Percentiles rank a stretch among this genome's conserved stretches.
Evolutionary conservation across 2,113 vertebrate species (phyloP).

Genomic region (Leptobrachium leishanense): DNA sequence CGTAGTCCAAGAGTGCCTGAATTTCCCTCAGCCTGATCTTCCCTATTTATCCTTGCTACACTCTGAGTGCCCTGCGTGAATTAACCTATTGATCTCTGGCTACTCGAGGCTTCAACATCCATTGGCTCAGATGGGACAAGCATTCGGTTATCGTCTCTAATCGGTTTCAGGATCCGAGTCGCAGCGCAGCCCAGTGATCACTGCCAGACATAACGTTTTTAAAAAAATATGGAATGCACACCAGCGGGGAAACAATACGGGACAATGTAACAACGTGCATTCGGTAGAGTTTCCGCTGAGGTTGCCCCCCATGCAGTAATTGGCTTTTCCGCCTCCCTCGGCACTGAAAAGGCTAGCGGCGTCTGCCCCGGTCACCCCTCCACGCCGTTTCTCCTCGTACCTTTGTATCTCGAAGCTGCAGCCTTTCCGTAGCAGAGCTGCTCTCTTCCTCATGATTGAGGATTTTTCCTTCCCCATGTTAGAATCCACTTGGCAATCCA

Average conservation of each 20-base stretch:
- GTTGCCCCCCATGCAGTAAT: background rate
- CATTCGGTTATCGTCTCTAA: background rate
- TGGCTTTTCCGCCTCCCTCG: background rate
- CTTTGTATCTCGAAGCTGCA: conserved; percentile 83
- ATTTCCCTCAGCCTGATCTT: too few relatives aligned
- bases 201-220: background rate
- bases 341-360: background rate
- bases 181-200: background rate
- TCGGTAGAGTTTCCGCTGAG: background rate
- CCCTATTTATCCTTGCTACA: too few relatives aligned
- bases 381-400: conserved; percentile 53
- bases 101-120: too few relatives aligned
- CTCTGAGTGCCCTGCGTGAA: too few relatives aligned
- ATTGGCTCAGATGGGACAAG: too few relatives aligned
- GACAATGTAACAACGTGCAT: background rate
- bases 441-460: conserved; percentile 76
- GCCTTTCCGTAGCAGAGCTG: conserved; percentile 75
- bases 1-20: too few relatives aligned
- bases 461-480: conserved; percentile 74
- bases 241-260: background rate
- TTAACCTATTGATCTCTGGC: too few relatives aligned
- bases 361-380: background rate
- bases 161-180: background rate
- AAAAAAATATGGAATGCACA: background rate
- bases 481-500: conserved; percentile 78